Base-by-base conservation (phyloP, 2,888 invertebrate genomes). In the Nysson spinosus region DNA sequence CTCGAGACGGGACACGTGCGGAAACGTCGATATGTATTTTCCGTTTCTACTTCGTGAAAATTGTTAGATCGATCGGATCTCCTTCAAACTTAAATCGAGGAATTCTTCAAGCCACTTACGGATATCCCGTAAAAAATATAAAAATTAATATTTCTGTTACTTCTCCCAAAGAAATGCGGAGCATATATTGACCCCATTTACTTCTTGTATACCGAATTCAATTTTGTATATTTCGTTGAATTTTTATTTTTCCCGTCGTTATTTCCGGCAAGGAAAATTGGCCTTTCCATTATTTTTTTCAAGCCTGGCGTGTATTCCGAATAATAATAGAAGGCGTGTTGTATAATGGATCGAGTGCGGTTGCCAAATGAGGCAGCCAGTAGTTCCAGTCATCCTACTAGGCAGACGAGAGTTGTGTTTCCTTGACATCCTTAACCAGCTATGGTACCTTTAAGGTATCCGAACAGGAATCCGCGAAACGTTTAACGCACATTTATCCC, bases 341-440 rank as follows among this genome's bases (percentile, higher is more conserved):
- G 20, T 4, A 5, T n/a, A 14, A 3, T 24, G n/a, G 1, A 37
- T 3, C 6, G 12, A 11, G 16, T 12, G 20, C 35, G 6, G 4
- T 16, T 20, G 14, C 39, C 44, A 46, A 50, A 56, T 64, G 39
- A 19, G 35, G 34, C 20, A 22, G 24, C 6, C 22, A 28, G 35
- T 52, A 32, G 24, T 6, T 7, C 30, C 11, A 35, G n/a, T n/a
- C n/a, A n/a, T n/a, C 39, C 50, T 42, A 30, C 30, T 47, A 51
- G 50, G 57, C 57, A 26, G n/a, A n/a, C n/a, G n/a, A 46, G 40
- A 42, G 56, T 42, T 50, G 28, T 37, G 65, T 57, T 65, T 47
- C 65, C 65, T 66, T 66, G 65, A 65, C 65, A 66, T 66, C 65
- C 50, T 64, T 66, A 56, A 49, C 56, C 46, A 24, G 37, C 32